phyloP scores from a whole-genome alignment of 1,140 invertebrate genomes.

The Penaeus indicus region DNA sequence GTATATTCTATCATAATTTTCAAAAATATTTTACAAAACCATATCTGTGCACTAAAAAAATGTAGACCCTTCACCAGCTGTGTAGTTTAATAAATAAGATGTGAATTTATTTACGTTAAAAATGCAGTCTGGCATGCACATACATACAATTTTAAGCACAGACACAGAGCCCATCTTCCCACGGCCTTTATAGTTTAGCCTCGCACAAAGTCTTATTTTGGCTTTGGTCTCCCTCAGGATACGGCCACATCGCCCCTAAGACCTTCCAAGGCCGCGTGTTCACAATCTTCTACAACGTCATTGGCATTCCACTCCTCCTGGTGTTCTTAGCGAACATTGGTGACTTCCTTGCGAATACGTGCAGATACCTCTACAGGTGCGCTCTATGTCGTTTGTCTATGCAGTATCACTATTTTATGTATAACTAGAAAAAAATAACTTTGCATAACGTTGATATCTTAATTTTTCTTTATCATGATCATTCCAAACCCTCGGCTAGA shows the following conservation, averaged over 20 bases:
- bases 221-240: constrained; percentile 68
- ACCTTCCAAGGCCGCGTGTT: constrained; percentile 67
- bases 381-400: neutral
- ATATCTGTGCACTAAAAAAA: neutral
- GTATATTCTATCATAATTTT: too few species aligned
- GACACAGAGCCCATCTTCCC: neutral
- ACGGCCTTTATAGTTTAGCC: too few species aligned
- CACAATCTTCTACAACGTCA: constrained; percentile 68
- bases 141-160: neutral
- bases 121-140: neutral
- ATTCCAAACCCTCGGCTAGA: neutral
- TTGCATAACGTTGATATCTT: neutral
- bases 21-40: too few species aligned
- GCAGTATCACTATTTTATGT: neutral
- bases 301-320: constrained; percentile 69
- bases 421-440: too few species aligned
- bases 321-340: constrained; percentile 69
- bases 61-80: neutral
- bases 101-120: neutral
- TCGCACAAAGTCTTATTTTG: neutral
- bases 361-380: constrained; percentile 68
- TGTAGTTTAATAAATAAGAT: neutral
- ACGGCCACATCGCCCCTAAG: constrained; percentile 69
- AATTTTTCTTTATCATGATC: too few species aligned
- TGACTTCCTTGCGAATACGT: constrained; percentile 68